Evolutionary conservation across 2,888 invertebrate genomes (phyloP), one percentile per base, ranked within the genome.

Genomic region (Drosophila kambysellisi): DNA sequence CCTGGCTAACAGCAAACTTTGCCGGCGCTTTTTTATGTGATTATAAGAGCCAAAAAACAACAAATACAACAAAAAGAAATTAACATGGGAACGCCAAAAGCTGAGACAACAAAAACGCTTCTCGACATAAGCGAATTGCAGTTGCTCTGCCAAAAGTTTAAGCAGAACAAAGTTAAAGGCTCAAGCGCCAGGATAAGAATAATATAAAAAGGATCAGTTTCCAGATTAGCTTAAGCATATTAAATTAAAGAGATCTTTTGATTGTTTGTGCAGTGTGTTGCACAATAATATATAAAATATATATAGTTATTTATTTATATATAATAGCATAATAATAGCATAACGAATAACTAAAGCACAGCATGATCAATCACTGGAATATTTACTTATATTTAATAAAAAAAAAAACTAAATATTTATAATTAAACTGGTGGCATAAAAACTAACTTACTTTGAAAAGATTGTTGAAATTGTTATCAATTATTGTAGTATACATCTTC

Each of bases 91-190:
- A 79, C 62, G 53, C 60, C 52, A 56, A 74, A 83, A 85, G 81
- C 85, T 84, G 83, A 87, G 71, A 70, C 66, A 88, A 83, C 83
- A 81, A 59, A 29, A 39, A 30, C 30, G 4, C 9, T 4, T 5
- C 25, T 46, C 20, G 4, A 17, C 9, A 33, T 6, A n/a, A 61
- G 30, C 54, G 76, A 76, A 41, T 35, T 6, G 1, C 30, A 37
- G 30, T 64, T 72, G 33, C 76, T 50, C 50, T 50, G 17, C 50
- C 15, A 5, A 29, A 29, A 29, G 9, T 17, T 29, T 2, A 15
- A 46, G 7, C 46, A 15, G 4, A 20, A 43, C 20, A 43, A 43
- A 20, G 11, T 11, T 43, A 43, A 20, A 0, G 11, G 3, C 9
- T 43, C 11, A 43, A 43, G n/a, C n/a, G 5, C 11, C 5, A 7